Percentiles rank a stretch among this genome's conserved stretches.
These are phyloP conservation scores for Elgaria multicarinata DNA, from an alignment of 2,113 vertebrate genomes.

Conservation along the genomic window DNA sequence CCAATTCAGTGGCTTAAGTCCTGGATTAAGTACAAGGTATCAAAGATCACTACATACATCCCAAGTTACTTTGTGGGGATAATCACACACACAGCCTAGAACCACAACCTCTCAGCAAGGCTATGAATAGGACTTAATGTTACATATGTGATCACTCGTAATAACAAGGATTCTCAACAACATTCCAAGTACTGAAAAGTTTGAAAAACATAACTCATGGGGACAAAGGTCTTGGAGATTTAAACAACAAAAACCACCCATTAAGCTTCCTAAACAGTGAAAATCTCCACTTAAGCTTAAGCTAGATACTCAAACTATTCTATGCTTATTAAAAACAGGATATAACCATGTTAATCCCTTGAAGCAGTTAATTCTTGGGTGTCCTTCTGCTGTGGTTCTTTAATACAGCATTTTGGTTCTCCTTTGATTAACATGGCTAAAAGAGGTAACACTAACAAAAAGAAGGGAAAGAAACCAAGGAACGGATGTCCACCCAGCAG, in stretches of 20 bases:
- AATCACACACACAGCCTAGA: slow-evolving; percentile 16
- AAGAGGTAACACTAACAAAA: slow-evolving; percentile 63
- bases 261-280: background rate
- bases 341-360: slow-evolving; percentile 66
- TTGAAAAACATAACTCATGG: background rate
- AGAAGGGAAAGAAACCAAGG: slow-evolving; percentile 45
- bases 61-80: fast-evolving
- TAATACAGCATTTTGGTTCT: slow-evolving; percentile 50
- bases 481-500: slow-evolving; percentile 51
- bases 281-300: slow-evolving; percentile 69
- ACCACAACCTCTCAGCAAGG: slow-evolving; percentile 18
- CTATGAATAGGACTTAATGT: slow-evolving; percentile 39
- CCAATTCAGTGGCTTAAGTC: slow-evolving; percentile 50
- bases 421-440: slow-evolving; percentile 53
- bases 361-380: slow-evolving; percentile 39
- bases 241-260: background rate
- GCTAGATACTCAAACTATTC: slow-evolving; percentile 59
- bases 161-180: slow-evolving; percentile 48
- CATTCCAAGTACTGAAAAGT: slow-evolving; percentile 51
- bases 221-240: slow-evolving; percentile 40
- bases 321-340: slow-evolving; percentile 50
- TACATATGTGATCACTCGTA: slow-evolving; percentile 60
- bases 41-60: slow-evolving; percentile 25
- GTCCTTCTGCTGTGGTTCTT: slow-evolving; percentile 44
- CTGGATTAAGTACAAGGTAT: slow-evolving; percentile 39